Conservation (phyloP, 2,888 invertebrate genomes). For the Sarcophaga carnaria region DNA sequence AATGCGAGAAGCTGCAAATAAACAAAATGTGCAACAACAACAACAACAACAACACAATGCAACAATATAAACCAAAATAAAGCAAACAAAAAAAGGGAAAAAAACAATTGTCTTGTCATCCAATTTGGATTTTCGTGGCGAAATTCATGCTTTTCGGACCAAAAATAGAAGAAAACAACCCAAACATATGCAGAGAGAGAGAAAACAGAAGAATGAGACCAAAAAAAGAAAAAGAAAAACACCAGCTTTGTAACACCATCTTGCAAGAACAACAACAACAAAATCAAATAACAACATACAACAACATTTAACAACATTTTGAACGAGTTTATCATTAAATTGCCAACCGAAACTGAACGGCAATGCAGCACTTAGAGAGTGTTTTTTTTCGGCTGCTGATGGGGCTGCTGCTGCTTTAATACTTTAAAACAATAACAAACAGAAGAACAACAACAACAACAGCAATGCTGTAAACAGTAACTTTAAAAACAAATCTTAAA, state of each 20-base stretch:
- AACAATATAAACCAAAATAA: conserved; percentile 37
- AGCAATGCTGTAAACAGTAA: conserved; percentile 1
- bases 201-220: not conserved
- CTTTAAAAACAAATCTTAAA: conserved; percentile 52
- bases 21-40: conserved; percentile 10
- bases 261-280: conserved; percentile 16
- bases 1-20: conserved; percentile 60
- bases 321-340: conserved; percentile 69
- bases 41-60: conserved; percentile 31
- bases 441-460: conserved; percentile 25
- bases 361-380: conserved; percentile 27
- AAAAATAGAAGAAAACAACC: conserved; percentile 58
- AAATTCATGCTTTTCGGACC: conserved; percentile 66
- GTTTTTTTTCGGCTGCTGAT: not conserved
- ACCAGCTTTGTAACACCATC: conserved; percentile 13
- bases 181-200: conserved; percentile 25
- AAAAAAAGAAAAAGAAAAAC: not conserved
- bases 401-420: not conserved
- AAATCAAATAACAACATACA: conserved; percentile 25
- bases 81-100: conserved; percentile 4
- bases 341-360: conserved; percentile 45
- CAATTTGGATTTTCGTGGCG: conserved; percentile 66
- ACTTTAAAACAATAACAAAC: conserved; percentile 10
- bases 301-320: conserved; percentile 66
- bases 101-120: conserved; percentile 66